phyloP scores from a whole-genome alignment of 2,113 vertebrate genomes.

The Plecturocebus donacophilus region DNA sequence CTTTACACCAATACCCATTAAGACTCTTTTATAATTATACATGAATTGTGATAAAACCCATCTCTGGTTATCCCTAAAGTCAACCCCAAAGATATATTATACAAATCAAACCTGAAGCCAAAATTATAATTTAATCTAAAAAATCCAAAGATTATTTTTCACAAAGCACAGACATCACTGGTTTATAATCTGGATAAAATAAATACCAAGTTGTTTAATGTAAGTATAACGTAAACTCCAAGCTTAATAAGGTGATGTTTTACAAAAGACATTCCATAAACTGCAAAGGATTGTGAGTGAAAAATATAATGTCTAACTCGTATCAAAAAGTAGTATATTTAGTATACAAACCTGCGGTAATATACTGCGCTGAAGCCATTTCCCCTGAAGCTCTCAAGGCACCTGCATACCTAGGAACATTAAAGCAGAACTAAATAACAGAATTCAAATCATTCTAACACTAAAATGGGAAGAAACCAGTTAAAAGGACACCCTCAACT shows the following conservation, averaged over 20 bases:
- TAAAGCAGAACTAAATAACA: slow-evolving; percentile 22
- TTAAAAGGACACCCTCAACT: slow-evolving; percentile 5
- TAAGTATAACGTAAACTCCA: background rate
- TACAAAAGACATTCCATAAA: background rate
- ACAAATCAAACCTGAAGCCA: background rate
- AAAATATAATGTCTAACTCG: background rate
- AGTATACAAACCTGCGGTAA: slow-evolving; percentile 94
- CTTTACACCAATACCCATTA: background rate
- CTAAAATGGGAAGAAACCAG: background rate
- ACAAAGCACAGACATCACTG: background rate
- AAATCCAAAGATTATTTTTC: background rate
- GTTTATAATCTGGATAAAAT: background rate
- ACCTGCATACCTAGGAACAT: slow-evolving; percentile 90
- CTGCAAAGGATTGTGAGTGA: background rate
- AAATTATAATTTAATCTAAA: slow-evolving; percentile 27
- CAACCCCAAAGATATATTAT: background rate
- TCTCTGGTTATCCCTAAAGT: background rate
- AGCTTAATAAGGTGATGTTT: slow-evolving; percentile 3
- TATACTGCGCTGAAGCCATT: slow-evolving; percentile 96
- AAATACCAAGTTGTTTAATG: background rate
- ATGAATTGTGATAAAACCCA: background rate
- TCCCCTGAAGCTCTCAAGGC: slow-evolving; percentile 96
- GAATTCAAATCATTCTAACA: slow-evolving; percentile 46
- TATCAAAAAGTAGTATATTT: background rate
- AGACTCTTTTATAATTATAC: background rate